These are phyloP conservation scores for Enteromius unitaeniatus DNA, from an alignment of 2,797 vertebrate species.

Conservation along the genomic window DNA sequence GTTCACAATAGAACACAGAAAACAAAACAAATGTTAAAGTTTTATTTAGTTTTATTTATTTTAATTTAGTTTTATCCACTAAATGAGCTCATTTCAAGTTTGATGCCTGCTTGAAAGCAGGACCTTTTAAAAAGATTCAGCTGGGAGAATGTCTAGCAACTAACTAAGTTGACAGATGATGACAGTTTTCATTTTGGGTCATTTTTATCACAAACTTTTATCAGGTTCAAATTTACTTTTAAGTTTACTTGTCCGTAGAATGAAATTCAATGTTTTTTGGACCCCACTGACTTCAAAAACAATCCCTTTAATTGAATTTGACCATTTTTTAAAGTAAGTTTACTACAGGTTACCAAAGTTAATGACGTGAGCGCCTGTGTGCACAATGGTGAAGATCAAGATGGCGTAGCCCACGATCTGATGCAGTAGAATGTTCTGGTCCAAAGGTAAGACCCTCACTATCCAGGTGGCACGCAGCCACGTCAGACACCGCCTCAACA, in stretches of 20 bases:
- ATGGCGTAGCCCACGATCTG: slow-evolving; percentile 86
- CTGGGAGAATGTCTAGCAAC: no score
- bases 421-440: slow-evolving; percentile 86
- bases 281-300: background rate
- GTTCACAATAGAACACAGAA: no score
- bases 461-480: slow-evolving; percentile 85
- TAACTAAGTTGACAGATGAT: no score
- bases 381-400: slow-evolving; percentile 72
- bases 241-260: background rate
- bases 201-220: background rate
- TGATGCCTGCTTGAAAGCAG: no score
- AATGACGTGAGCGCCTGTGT: slow-evolving; percentile 80
- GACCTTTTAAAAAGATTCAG: no score
- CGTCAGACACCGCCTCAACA: slow-evolving; percentile 86
- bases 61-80: no score
- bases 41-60: no score
- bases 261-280: background rate
- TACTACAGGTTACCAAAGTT: slow-evolving; percentile 81
- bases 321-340: background rate
- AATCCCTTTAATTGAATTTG: background rate
- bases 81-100: no score
- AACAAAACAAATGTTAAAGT: no score
- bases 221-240: background rate
- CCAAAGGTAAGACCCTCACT: slow-evolving; percentile 83
- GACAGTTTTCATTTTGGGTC: background rate